phyloP scores from a whole-genome alignment of 2,797 vertebrate species.

The Parambassis ranga region DNA sequence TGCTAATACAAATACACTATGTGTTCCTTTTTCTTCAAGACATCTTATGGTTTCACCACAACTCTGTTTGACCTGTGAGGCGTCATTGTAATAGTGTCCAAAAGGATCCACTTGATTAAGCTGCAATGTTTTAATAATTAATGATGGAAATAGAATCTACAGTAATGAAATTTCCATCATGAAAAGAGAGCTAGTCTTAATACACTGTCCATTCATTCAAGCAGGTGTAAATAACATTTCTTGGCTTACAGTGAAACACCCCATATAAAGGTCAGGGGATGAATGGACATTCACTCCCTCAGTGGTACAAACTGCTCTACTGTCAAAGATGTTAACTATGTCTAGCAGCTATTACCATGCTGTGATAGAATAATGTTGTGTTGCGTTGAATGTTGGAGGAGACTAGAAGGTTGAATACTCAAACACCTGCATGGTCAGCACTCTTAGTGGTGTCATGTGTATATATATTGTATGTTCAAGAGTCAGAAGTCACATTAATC shows the following conservation, averaged over 20 bases:
- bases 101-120: constrained; percentile 65
- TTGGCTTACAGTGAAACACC: constrained; percentile 44
- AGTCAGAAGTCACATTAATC: not conserved
- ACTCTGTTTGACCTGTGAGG: constrained; percentile 32
- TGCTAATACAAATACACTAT: not conserved
- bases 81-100: constrained; percentile 20
- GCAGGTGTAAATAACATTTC: constrained; percentile 64
- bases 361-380: not conserved
- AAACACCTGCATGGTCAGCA: not conserved
- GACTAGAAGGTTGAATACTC: not conserved
- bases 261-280: constrained; percentile 42
- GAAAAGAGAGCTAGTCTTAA: constrained; percentile 81
- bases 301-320: not conserved
- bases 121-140: constrained; percentile 88
- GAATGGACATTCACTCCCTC: constrained; percentile 25
- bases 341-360: constrained; percentile 24
- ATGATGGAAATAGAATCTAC: constrained; percentile 89
- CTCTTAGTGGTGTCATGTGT: not conserved
- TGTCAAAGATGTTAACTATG: constrained; percentile 35
- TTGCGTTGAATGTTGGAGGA: not conserved
- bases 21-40: not conserved
- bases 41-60: not conserved
- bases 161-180: constrained; percentile 93
- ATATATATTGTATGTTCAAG: not conserved
- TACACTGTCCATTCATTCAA: constrained; percentile 59